Base-by-base conservation (phyloP, 2,888 invertebrate species). In the Catocala nupta region DNA sequence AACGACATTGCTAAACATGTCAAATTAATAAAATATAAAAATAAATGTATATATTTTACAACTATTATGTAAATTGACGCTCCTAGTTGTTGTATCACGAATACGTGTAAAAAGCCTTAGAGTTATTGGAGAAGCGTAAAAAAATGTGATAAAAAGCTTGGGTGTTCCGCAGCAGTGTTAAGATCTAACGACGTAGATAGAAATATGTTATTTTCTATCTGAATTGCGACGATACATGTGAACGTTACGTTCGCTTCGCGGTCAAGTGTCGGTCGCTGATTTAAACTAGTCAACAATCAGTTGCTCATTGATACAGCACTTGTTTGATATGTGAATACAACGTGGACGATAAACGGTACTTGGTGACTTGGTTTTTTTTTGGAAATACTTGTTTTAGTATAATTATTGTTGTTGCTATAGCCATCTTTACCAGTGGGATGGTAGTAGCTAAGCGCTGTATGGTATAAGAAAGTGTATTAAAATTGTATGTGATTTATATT, bases 231-330 rank as follows among this genome's bases (percentile, higher is more conserved):
- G 12, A 52, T 34, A 25, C 10, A n/a, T 16, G 5, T 7, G 5
- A 16, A 13, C 1, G 13, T 47, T 47, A 47, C 5, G 16, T 47
- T n/a, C 10, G n/a, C 44, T 44, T 44, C 11, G 33, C 25, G 11
- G n/a, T 11, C 12, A 36, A 11, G 10, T 4, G 4, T 67, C 63
- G 66, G 7, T 44, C 62, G 62, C 62, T 78, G 75, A 73, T 75
- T 73, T 71, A 71, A 49, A 62, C 78, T 74, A 74, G 74, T 74
- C 74, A 74, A 74, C 65, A 68, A 75, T 78, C 76, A 75, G 72
- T 78, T 75, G 76, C 53, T 73, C 55, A 59, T 59, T 43, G 53
- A 49, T 25, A 44, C 54, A 49, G 36, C 54, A 54, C 43, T 13
- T 48, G 34, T 43, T 49, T 48, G 45, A 45, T 52, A 48, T 52